Evolutionary conservation across 2,113 vertebrate genomes (phyloP).

Genomic region (Numenius arquata): DNA sequence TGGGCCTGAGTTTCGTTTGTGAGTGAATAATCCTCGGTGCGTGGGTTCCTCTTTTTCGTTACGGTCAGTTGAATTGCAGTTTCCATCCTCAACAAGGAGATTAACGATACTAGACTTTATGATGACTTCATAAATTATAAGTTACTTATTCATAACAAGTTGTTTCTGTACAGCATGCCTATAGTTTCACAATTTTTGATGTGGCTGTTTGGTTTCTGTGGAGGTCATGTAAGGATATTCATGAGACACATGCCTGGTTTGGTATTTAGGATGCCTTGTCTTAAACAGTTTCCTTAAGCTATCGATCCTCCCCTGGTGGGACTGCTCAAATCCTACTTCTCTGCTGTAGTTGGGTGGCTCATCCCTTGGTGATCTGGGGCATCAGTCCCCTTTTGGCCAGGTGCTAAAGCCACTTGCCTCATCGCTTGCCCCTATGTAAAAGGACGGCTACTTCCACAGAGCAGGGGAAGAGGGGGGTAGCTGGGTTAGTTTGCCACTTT

Average conservation of each 20-base stretch:
- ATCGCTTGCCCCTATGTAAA: accelerated
- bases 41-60: background rate
- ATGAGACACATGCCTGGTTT: background rate
- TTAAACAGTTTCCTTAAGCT: background rate
- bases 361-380: background rate
- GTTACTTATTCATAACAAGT: background rate
- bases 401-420: background rate
- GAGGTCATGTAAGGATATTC: background rate
- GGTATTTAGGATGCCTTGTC: background rate
- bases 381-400: accelerated
- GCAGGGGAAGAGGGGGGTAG: background rate
- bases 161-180: background rate
- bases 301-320: accelerated
- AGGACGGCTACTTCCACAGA: accelerated
- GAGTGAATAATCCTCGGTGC: background rate
- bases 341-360: background rate
- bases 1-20: background rate
- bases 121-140: background rate
- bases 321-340: background rate
- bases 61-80: background rate
- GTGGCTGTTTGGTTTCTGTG: background rate
- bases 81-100: background rate
- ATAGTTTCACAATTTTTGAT: background rate
- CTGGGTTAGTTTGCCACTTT: background rate
- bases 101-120: background rate